Base-by-base conservation (phyloP, 2,113 vertebrate genomes). In the Thalassoma bifasciatum region DNA sequence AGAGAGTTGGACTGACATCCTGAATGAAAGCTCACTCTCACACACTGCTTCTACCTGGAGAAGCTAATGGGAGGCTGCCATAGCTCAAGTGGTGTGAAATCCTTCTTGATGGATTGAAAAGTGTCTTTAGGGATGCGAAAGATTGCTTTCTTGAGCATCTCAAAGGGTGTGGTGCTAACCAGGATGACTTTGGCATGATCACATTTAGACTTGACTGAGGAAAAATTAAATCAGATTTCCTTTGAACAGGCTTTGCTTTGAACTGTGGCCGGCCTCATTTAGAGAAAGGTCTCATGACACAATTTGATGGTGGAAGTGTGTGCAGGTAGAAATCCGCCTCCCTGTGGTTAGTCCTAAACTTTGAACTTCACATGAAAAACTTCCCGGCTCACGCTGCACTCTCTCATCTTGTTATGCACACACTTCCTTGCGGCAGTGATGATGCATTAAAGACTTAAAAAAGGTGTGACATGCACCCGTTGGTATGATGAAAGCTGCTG, bases 281-380 rank as follows among this genome's bases (percentile, higher is more conserved):
- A 89, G 77, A 83, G 72, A 83, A 90, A 83, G 72, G 86, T 90
- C 84, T 87, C 81, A 79, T 85, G 90, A 79, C 82, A 88, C 86
- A 85, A 80, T 88, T 86, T 80, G 82, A 86, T 82, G 38, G 64
- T 53, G 76, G 72, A 85, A 89, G 83, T 66, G 74, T 66, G 79
- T 70, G 75, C 84, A 89, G 91, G 89, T 90, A 65, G 84, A 70
- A 90, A 89, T 86, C 77, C 63, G 2, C 72, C 66, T 84, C 78
- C 77, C 85, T 34, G 77, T 78, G 85, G 83, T 84, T 84, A n/a
- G 66, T 40, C 72, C 78, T 62, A 73, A 90, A 90, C 89, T 89
- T 90, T 92, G 87, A 90, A 90, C 85, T 78, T 19, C 68, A 89
- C 84, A 89, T 83, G 81, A 87, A 89, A 89, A 86, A 88, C 66